These are phyloP conservation scores for Drosophila anomalata DNA, from an alignment of 2,888 invertebrate species.

Conservation along the genomic window DNA sequence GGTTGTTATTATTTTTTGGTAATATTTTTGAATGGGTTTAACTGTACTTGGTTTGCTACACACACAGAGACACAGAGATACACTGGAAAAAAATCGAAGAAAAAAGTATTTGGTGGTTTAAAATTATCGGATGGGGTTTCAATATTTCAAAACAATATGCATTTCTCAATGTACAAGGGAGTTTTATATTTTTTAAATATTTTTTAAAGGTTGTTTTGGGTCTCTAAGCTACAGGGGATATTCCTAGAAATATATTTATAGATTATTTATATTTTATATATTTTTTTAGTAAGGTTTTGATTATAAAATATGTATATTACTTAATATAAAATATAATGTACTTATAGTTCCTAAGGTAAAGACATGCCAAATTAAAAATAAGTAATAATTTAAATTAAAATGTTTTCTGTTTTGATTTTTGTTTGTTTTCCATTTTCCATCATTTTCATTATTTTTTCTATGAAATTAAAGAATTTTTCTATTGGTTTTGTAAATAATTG, in stretches of 20 bases:
- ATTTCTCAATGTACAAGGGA: constrained; percentile 8
- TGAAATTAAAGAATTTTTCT: background rate
- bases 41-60: constrained; percentile 47
- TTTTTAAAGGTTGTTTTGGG: background rate
- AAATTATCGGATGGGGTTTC: constrained; percentile 57
- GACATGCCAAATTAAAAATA: background rate
- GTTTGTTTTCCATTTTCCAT: background rate
- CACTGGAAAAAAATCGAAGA: constrained; percentile 76
- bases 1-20: constrained; percentile 21
- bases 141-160: constrained; percentile 1
- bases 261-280: background rate
- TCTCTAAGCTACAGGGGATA: background rate
- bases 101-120: constrained; percentile 59
- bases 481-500: background rate
- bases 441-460: background rate
- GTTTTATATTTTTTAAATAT: background rate
- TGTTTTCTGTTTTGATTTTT: background rate
- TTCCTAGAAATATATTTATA: background rate
- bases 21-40: constrained; percentile 39
- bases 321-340: background rate
- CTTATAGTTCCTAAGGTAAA: background rate
- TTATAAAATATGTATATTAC: background rate
- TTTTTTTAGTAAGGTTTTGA: background rate
- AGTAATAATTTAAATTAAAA: background rate
- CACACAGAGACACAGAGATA: constrained; percentile 79